These are phyloP conservation scores for Pachypanchax playfairii DNA, from an alignment of 2,113 vertebrate genomes.

Conservation along the genomic window DNA sequence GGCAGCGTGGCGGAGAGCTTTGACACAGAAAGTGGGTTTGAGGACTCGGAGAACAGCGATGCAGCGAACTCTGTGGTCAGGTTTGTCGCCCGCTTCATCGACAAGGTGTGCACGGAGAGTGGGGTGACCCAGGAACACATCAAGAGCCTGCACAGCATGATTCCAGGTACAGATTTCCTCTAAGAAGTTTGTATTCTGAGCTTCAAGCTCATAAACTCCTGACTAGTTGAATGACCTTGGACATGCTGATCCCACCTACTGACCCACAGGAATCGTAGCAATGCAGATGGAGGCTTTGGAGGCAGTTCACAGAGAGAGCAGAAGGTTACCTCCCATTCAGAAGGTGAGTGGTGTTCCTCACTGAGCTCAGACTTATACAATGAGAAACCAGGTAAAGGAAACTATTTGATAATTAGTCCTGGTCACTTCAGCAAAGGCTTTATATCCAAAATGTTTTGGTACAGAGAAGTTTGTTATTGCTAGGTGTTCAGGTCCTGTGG, in stretches of 20 bases:
- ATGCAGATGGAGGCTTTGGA: constrained; percentile 98
- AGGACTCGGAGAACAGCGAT: constrained; percentile 95
- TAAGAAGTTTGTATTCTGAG: constrained; percentile 45
- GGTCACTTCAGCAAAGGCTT: no score
- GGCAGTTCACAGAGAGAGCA: constrained; percentile 94
- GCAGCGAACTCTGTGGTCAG: constrained; percentile 91
- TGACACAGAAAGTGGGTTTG: constrained; percentile 97
- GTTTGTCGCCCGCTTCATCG: constrained; percentile 95
- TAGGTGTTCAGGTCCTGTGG: no score
- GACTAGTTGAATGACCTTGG: constrained; percentile 46
- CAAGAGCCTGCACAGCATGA: constrained; percentile 97
- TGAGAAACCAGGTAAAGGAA: no score
- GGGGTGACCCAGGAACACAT: constrained; percentile 97
- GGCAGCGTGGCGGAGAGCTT: constrained; percentile 98
- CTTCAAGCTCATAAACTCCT: constrained; percentile 54
- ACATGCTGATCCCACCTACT: constrained; percentile 48
- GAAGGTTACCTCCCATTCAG: constrained; percentile 95
- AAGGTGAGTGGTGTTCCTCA: constrained; percentile 83
- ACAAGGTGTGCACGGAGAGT: constrained; percentile 98
- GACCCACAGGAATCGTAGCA: constrained; percentile 89
- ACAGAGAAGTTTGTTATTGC: no score
- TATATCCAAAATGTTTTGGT: no score
- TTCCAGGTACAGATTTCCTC: constrained; percentile 84
- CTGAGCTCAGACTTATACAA: constrained; percentile 40
- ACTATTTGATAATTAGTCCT: no score